These are phyloP conservation scores for Protobothrops flavoviridis DNA, from an alignment of 2,113 vertebrate species.

Conservation along the genomic window DNA sequence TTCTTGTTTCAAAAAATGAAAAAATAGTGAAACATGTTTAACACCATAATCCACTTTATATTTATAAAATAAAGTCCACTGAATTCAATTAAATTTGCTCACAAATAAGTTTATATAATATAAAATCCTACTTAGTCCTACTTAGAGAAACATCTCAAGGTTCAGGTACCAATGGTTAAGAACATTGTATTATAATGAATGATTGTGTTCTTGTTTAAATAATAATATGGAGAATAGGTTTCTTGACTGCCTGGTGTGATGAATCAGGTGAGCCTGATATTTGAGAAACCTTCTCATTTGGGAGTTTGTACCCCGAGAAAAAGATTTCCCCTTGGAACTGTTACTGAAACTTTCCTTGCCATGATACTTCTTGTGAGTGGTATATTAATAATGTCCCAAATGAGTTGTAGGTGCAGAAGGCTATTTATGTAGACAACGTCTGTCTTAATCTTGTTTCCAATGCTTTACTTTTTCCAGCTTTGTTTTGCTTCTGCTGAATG, in stretches of 20 bases:
- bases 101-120: not conserved
- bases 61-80: not conserved
- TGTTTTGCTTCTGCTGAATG: not conserved
- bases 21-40: not conserved
- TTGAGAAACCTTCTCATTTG: not conserved
- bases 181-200: not conserved
- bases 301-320: not conserved
- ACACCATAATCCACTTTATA: not conserved
- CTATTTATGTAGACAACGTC: not conserved
- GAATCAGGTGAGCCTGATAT: not conserved
- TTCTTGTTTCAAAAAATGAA: not conserved
- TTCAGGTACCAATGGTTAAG: not conserved
- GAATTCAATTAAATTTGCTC: not conserved
- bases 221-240: no score
- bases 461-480: not conserved
- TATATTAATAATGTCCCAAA: not conserved
- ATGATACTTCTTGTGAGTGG: not conserved
- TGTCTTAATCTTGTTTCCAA: not conserved
- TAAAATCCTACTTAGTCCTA: not conserved
- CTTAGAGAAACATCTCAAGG: not conserved
- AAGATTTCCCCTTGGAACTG: not conserved
- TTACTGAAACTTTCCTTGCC: not conserved
- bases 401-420: not conserved
- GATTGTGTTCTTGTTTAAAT: not conserved
- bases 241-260: not conserved